phyloP scores from a whole-genome alignment of 2,888 invertebrate genomes.

The Salticus scenicus region DNA sequence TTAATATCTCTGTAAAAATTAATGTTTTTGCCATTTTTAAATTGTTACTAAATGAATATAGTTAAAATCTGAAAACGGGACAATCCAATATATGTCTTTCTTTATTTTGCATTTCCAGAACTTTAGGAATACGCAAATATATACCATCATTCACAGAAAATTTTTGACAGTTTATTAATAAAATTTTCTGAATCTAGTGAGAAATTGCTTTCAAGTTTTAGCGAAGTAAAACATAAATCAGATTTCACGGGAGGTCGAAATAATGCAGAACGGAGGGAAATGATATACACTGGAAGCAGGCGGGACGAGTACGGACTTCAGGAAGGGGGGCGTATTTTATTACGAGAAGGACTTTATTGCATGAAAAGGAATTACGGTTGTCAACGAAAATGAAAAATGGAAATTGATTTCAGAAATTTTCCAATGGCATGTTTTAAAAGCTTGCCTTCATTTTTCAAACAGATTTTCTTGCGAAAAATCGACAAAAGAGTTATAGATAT shows the following conservation, averaged over 20 bases:
- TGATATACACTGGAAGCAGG: background rate
- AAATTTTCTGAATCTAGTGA: background rate
- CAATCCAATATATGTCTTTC: no score
- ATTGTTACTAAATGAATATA: no score
- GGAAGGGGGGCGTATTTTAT: background rate
- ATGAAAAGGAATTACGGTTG: conserved; percentile 1
- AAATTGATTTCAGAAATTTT: conserved; percentile 1
- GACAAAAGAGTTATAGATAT: no score
- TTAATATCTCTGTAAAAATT: no score
- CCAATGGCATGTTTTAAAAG: background rate
- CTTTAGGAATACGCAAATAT: no score
- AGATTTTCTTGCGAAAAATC: background rate
- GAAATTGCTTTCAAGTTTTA: background rate
- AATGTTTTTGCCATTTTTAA: no score
- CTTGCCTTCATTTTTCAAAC: background rate
- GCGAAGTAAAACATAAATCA: background rate
- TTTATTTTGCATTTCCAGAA: no score
- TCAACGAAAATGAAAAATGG: conserved; percentile 12
- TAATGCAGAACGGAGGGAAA: background rate
- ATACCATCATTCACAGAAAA: background rate
- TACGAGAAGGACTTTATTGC: conserved; percentile 7
- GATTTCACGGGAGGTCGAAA: background rate
- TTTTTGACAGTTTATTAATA: background rate
- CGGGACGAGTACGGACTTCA: background rate
- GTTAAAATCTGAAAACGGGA: no score